Conservation (phyloP, 2,888 invertebrate genomes). For the Atherix ibis region DNA sequence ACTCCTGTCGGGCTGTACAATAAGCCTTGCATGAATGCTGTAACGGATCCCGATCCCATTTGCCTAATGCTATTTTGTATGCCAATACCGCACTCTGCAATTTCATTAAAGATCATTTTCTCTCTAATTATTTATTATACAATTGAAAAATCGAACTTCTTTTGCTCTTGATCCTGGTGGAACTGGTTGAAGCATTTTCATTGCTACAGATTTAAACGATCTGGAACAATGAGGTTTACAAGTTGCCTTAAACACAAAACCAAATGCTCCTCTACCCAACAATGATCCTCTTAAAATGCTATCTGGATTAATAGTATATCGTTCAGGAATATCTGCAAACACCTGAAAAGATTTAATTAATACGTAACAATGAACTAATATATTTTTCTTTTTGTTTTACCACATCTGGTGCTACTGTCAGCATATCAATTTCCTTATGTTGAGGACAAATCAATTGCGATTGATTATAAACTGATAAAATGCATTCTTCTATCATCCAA, state of each 20-base stretch:
- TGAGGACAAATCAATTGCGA: conserved; percentile 57
- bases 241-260: conserved; percentile 79
- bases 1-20: conserved; percentile 87
- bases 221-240: conserved; percentile 45
- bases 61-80: conserved; percentile 53
- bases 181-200: conserved; percentile 92
- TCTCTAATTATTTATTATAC: conserved; percentile 2
- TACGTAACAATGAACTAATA: neutral
- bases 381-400: conserved; percentile 33
- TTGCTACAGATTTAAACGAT: conserved; percentile 57
- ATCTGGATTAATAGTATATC: conserved; percentile 65
- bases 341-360: conserved; percentile 35
- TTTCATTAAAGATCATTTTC: neutral
- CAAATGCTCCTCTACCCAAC: conserved; percentile 94
- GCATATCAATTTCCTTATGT: conserved; percentile 59
- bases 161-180: conserved; percentile 48
- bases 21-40: conserved; percentile 93
- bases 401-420: conserved; percentile 83
- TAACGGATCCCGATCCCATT: conserved; percentile 86
- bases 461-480: conserved; percentile 67
- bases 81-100: conserved; percentile 30
- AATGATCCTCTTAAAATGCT: conserved; percentile 60
- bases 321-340: conserved; percentile 74
- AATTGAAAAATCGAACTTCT: conserved; percentile 18
- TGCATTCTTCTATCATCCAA: conserved; percentile 94